Evolutionary conservation across 2,113 vertebrate species (phyloP).

Genomic region (Condylura cristata): DNA sequence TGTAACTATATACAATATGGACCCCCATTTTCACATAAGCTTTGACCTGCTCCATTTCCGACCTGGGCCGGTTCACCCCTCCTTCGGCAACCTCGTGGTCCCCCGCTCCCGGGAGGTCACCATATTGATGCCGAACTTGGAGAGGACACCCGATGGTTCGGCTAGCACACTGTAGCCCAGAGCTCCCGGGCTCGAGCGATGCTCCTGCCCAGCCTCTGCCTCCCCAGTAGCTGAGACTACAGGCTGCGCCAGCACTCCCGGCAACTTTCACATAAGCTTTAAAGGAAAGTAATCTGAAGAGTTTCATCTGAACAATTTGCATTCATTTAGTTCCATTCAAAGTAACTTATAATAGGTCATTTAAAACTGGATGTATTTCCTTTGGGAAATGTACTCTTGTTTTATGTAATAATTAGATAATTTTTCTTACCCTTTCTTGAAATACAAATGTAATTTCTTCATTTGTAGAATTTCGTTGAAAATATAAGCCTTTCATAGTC

Average conservation of each 20-base stretch:
- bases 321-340: slow-evolving; percentile 19
- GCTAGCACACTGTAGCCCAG: no score
- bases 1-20: background rate
- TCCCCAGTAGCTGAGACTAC: no score
- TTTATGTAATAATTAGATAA: slow-evolving; percentile 13
- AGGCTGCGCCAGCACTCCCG: no score
- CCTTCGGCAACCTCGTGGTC: no score
- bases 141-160: no score
- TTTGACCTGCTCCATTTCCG: no score
- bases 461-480: slow-evolving; percentile 84
- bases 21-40: background rate
- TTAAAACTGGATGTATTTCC: background rate
- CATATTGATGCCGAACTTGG: no score
- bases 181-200: no score
- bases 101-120: no score
- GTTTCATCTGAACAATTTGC: slow-evolving; percentile 5
- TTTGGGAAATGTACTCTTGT: background rate
- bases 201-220: no score
- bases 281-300: background rate
- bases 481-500: slow-evolving; percentile 91
- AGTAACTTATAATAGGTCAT: background rate
- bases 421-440: slow-evolving; percentile 88
- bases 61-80: no score
- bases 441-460: slow-evolving; percentile 89
- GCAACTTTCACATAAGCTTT: background rate